These are phyloP conservation scores for Poecilia picta DNA, from an alignment of 2,797 vertebrate species.

Conservation along the genomic window DNA sequence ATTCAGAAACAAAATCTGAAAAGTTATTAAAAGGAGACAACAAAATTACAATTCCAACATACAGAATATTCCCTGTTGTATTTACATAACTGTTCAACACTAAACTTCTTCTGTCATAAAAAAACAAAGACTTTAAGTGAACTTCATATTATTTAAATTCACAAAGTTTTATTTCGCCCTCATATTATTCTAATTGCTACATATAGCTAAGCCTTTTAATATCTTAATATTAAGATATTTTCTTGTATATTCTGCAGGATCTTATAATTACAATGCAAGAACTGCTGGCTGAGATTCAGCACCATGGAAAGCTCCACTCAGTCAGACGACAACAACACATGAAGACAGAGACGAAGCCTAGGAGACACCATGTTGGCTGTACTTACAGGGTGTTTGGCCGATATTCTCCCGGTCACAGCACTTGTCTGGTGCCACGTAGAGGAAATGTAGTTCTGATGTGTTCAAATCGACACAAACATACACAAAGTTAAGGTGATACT, in stretches of 20 bases:
- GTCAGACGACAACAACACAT: background rate
- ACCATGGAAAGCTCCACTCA: conserved; percentile 54
- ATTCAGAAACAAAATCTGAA: no score
- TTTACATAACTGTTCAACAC: background rate
- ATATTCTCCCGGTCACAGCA: conserved; percentile 90
- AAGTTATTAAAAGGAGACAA: background rate
- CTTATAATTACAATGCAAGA: background rate
- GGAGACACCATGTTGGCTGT: background rate
- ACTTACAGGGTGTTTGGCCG: conserved; percentile 91
- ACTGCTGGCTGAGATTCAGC: conserved; percentile 25
- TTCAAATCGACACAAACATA: conserved; percentile 5
- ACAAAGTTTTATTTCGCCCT: background rate
- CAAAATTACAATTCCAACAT: background rate
- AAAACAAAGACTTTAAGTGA: background rate
- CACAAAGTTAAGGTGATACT: background rate
- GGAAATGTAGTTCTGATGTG: conserved; percentile 81
- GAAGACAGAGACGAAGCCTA: background rate
- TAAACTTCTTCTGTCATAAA: background rate
- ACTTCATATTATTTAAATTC: background rate
- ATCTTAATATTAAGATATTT: background rate
- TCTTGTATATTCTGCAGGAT: background rate
- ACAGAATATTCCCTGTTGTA: background rate
- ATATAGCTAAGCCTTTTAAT: background rate
- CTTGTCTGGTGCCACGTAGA: conserved; percentile 92
- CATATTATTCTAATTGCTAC: background rate